Evolutionary conservation across 2,797 vertebrate genomes (phyloP).

Genomic region (Microctenopoma stevenorrisi): DNA sequence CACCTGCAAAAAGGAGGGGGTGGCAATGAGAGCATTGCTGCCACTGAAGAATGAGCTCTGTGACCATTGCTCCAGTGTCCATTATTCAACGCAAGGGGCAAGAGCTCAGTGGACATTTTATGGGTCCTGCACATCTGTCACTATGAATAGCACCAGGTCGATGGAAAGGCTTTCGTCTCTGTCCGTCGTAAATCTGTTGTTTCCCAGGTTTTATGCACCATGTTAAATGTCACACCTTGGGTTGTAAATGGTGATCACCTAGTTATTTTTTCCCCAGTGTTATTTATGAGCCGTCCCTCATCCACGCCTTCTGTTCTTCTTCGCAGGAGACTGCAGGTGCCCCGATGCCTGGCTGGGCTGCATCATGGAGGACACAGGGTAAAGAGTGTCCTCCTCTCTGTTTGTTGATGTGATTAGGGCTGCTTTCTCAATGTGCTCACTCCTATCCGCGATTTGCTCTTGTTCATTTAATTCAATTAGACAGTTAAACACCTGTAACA

Average conservation of each 20-base stretch:
- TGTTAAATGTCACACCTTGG: not conserved
- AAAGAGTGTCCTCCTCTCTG: conserved; percentile 52
- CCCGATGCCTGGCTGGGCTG: conserved; percentile 93
- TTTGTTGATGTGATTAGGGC: not conserved
- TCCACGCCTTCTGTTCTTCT: not conserved
- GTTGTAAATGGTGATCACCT: not conserved
- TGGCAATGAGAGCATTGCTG: conserved; percentile 26
- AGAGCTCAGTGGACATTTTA: conserved; percentile 21
- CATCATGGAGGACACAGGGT: conserved; percentile 98
- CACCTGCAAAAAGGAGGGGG: conserved; percentile 47
- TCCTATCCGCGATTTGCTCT: conserved; percentile 26
- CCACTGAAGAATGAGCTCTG: conserved; percentile 42
- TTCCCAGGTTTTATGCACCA: not conserved
- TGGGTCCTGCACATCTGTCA: conserved; percentile 1
- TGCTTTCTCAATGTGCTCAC: conserved; percentile 2
- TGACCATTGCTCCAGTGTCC: conserved; percentile 57
- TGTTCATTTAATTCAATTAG: conserved; percentile 48
- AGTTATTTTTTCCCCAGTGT: not conserved
- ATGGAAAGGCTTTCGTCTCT: not conserved
- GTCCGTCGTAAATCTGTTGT: not conserved
- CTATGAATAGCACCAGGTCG: not conserved
- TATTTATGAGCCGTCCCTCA: not conserved
- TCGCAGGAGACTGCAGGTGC: conserved; percentile 91
- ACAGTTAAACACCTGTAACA: conserved; percentile 38
- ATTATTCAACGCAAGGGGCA: conserved; percentile 50